Evolutionary conservation across 92 coral and sea anemone genomes (phyloP).

Genomic region (Ricordea florida): DNA sequence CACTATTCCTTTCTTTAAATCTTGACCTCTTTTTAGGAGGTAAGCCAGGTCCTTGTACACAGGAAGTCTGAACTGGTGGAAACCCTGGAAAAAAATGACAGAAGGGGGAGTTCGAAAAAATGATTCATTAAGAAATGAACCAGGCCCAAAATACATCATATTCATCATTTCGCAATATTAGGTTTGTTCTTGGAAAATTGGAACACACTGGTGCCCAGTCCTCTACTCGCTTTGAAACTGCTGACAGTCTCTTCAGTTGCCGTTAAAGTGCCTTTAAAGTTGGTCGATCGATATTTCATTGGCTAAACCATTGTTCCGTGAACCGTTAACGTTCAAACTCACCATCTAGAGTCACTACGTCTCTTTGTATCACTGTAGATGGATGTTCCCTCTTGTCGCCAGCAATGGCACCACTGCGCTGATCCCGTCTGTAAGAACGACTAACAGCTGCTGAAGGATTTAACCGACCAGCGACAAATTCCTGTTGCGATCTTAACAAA

Average conservation of each 20-base stretch:
- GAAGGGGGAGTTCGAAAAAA: too few species aligned
- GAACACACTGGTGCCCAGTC: too few species aligned
- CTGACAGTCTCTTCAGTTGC: too few species aligned
- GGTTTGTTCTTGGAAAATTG: too few species aligned
- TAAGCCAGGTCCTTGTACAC: conserved; percentile 1
- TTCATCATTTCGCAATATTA: neutral
- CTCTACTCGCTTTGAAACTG: too few species aligned
- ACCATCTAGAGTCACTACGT: conserved; percentile 89
- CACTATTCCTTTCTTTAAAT: conserved; percentile 72
- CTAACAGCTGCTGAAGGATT: conserved; percentile 78
- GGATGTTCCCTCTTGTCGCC: conserved; percentile 21
- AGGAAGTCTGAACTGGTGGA: conserved; percentile 27
- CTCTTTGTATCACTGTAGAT: conserved; percentile 56
- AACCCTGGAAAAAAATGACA: conserved; percentile 39
- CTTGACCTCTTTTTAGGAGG: conserved; percentile 94
- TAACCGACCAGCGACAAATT: conserved; percentile 70
- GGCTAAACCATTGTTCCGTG: too few species aligned
- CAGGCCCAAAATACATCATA: neutral
- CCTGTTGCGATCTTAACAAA: conserved; percentile 73
- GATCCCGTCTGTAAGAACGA: conserved; percentile 40
- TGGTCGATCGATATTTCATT: too few species aligned
- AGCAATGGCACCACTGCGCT: neutral
- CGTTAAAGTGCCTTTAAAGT: too few species aligned
- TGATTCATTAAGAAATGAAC: too few species aligned
- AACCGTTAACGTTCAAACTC: neutral